Evolutionary conservation across 2,888 invertebrate genomes (phyloP).

Genomic region (Chironomus riparius): DNA sequence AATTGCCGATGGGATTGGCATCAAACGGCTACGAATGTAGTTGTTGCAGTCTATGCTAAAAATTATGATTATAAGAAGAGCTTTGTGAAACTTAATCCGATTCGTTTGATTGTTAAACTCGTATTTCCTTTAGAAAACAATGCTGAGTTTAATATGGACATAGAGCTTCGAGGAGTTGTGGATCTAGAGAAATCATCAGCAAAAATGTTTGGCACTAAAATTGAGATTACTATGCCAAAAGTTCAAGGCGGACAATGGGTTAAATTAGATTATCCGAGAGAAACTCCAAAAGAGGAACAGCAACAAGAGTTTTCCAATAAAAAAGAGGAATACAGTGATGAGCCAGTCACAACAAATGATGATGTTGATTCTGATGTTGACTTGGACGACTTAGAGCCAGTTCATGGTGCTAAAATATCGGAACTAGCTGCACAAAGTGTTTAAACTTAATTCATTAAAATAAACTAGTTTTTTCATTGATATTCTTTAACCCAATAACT

Average conservation of each 20-base stretch:
- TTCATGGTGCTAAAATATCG: constrained; percentile 29
- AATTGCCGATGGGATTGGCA: constrained; percentile 91
- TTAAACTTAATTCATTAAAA: too few relatives aligned
- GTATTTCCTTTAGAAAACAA: constrained; percentile 68
- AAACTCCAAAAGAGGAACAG: constrained; percentile 24
- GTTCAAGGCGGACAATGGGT: constrained; percentile 76
- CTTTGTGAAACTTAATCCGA: constrained; percentile 70
- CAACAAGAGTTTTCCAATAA: not conserved
- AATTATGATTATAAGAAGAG: constrained; percentile 72
- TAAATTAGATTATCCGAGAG: constrained; percentile 56
- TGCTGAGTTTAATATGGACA: constrained; percentile 61
- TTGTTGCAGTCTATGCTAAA: constrained; percentile 85
- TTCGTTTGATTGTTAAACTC: constrained; percentile 64
- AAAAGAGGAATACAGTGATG: not conserved
- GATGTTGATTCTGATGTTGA: constrained; percentile 55
- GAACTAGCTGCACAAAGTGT: not conserved
- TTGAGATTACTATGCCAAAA: constrained; percentile 86
- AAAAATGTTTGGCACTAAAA: constrained; percentile 77
- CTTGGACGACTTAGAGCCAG: constrained; percentile 53
- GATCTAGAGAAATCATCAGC: constrained; percentile 61
- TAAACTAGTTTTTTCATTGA: too few relatives aligned
- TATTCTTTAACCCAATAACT: too few relatives aligned
- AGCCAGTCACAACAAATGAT: not conserved
- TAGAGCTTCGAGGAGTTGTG: constrained; percentile 76
- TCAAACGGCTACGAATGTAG: constrained; percentile 77